A percentile compares a stretch with the other conserved stretches of the same genome.
Conservation (phyloP, 1,140 invertebrate genomes). For the Spodoptera frugiperda region DNA sequence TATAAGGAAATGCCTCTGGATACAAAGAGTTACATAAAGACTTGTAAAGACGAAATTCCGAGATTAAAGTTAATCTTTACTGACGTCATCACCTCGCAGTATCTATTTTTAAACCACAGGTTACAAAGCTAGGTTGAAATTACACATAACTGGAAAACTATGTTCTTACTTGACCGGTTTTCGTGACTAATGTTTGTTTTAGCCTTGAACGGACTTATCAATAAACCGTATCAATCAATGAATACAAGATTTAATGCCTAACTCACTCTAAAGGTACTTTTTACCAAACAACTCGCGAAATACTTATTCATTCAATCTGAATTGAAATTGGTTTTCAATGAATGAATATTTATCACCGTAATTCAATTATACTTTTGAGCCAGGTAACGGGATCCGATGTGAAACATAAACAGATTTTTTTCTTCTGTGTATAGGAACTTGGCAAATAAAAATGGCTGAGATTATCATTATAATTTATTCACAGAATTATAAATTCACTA, state of each 20-base stretch:
- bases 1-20: no score
- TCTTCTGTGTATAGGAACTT: background rate
- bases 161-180: background rate
- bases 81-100: no score
- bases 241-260: background rate
- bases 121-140: background rate
- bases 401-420: slow-evolving; percentile 6
- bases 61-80: no score
- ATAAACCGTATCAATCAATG: slow-evolving; percentile 7
- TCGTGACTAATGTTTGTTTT: slow-evolving; percentile 12
- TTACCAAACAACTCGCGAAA: background rate
- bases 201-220: background rate
- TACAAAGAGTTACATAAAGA: no score
- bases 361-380: background rate
- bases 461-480: background rate
- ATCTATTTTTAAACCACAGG: no score
- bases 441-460: background rate
- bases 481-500: background rate
- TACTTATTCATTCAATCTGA: slow-evolving; percentile 1
- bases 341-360: slow-evolving; percentile 12
- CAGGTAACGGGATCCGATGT: background rate
- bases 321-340: slow-evolving; percentile 7
- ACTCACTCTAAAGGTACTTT: background rate
- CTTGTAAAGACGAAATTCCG: background rate
- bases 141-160: slow-evolving; percentile 4